Evolutionary conservation across 2,113 vertebrate genomes (phyloP), one percentile per base, ranked within the genome.

Genomic region (Prunella fulvescens): DNA sequence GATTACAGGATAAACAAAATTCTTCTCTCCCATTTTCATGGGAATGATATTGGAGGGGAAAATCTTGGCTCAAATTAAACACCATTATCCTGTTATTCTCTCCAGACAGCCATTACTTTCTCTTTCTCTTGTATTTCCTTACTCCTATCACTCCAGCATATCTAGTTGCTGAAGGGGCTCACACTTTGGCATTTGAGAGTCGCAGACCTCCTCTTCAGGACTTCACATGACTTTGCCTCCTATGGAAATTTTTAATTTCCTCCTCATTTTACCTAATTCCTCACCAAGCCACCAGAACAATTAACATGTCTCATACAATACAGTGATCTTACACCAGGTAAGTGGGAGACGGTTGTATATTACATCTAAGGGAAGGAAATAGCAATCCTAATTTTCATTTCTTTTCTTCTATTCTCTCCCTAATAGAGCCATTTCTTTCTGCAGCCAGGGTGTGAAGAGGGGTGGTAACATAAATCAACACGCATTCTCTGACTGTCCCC

Each of bases 291-390:
- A 67, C 12, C 22, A 29, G 19, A 74, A 11, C 7, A 3, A 45
- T 60, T 25, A 71, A 24, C 1, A 0, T 8, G 33, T 70, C 47
- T 77, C 39, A 28, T 42, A 70, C 7, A 79, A 60, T 20, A 14
- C 5, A 1, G 14, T 50, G 25, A 57, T 28, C 18, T 80, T 78
- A 44, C 8, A 47, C 7, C 14, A 51, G 6, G 2, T 45, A 53
- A 58, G 35, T 1, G 5, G 33, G 14, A 83, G 13, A 28, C 5
- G 1, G 11, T n/a, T 2, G 1, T 7, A 28, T 44, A 39, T 37
- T 31, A n/a, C 57, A 79, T 42, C 20, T 47, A 66, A 70, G 23
- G 26, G 45, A 90, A 64, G 2, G 9, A 90, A 33, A 51, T 2
- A 51, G 18, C 1, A 6, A 42, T 47, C 17, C 14, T 65, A 24